Conservation (phyloP, 1,140 invertebrate genomes). For the Ceratoteleas bidentatus region DNA sequence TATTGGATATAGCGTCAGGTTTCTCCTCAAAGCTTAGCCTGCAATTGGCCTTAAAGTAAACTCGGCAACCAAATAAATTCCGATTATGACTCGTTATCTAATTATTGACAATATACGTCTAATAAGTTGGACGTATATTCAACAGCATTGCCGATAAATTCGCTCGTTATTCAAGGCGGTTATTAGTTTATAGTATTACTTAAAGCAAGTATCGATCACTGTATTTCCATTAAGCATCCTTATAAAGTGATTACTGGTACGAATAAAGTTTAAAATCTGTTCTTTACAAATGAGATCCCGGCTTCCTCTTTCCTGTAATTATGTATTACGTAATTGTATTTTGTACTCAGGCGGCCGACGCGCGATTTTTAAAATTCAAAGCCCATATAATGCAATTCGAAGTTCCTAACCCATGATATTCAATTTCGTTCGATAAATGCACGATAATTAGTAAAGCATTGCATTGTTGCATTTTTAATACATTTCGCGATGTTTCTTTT, state of each 20-base stretch:
- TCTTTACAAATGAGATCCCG: slow-evolving; percentile 16
- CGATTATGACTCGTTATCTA: slow-evolving; percentile 9
- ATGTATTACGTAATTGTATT: slow-evolving; percentile 38
- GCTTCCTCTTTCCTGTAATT: slow-evolving; percentile 21
- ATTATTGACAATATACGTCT: slow-evolving; percentile 25
- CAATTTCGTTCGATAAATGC: slow-evolving; percentile 22
- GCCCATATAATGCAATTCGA: slow-evolving; percentile 36
- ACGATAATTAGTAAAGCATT: slow-evolving; percentile 7
- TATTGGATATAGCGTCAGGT: too few species aligned
- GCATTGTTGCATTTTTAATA: slow-evolving; percentile 10
- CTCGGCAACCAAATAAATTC: slow-evolving; percentile 4
- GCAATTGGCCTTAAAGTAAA: background rate
- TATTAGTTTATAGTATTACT: slow-evolving; percentile 39
- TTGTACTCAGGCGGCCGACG: slow-evolving; percentile 19
- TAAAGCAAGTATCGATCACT: slow-evolving; percentile 33
- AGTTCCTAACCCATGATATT: slow-evolving; percentile 45
- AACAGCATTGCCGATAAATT: slow-evolving; percentile 13
- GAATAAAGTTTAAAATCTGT: slow-evolving; percentile 39
- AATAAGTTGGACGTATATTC: slow-evolving; percentile 16
- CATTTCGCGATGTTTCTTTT: too few species aligned
- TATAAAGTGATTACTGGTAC: slow-evolving; percentile 39
- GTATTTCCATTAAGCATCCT: slow-evolving; percentile 30
- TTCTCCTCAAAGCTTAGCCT: too few species aligned
- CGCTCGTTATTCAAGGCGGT: slow-evolving; percentile 12
- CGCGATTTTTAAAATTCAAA: slow-evolving; percentile 48